Conservation (phyloP, 1,140 invertebrate genomes). For the Ooceraea biroi region DNA sequence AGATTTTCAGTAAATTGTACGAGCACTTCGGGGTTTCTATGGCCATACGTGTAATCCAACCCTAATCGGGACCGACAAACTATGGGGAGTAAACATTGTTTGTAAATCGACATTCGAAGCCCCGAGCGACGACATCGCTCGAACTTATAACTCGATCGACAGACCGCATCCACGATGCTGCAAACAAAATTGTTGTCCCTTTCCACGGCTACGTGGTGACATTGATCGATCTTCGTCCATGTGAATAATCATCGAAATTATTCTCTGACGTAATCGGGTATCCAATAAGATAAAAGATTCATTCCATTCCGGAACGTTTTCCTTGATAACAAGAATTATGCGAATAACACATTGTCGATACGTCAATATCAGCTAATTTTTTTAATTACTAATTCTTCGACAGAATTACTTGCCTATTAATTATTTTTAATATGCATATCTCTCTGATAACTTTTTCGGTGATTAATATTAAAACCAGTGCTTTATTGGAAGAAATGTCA, state of each 20-base stretch:
- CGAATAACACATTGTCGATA: not conserved
- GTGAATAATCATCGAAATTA: not conserved
- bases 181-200: constrained; percentile 33
- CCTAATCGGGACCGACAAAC: constrained; percentile 61
- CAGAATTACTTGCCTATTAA: not conserved
- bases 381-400: not conserved
- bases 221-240: constrained; percentile 23
- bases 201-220: not conserved
- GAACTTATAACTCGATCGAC: constrained; percentile 57
- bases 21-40: constrained; percentile 67
- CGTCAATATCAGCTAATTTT: not conserved
- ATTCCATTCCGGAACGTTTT: not conserved
- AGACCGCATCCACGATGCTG: constrained; percentile 28
- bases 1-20: constrained; percentile 69
- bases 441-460: not conserved
- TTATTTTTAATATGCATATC: not conserved
- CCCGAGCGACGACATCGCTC: constrained; percentile 34
- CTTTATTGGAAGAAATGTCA: constrained; percentile 6
- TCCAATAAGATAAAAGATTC: not conserved
- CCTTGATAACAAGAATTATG: not conserved
- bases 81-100: constrained; percentile 48
- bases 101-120: constrained; percentile 71
- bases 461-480: not conserved
- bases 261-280: not conserved
- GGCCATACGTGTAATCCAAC: constrained; percentile 67